A percentile compares a stretch with the other conserved stretches of the same genome.
Conservation (phyloP, 2,888 invertebrate species). For the Tinea trinotella region DNA sequence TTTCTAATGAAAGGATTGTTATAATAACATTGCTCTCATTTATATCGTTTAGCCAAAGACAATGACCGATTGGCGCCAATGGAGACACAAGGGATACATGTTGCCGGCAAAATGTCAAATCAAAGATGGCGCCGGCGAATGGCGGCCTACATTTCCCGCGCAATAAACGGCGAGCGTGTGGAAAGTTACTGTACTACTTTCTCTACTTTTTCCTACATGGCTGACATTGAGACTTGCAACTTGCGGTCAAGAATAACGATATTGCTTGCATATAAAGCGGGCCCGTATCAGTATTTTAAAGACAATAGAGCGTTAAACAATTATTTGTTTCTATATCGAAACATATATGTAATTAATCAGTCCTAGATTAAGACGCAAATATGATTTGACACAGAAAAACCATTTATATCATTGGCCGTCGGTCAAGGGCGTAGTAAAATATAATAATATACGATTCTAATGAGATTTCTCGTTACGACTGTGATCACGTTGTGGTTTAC, state of each 20-base stretch:
- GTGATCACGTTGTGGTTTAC: conserved; percentile 63
- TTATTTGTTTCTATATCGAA: neutral
- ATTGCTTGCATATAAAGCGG: neutral
- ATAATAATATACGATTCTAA: conserved; percentile 9
- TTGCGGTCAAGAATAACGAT: conserved; percentile 49
- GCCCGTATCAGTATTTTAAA: neutral
- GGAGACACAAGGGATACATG: conserved; percentile 23
- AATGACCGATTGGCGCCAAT: conserved; percentile 48
- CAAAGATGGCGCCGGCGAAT: conserved; percentile 47
- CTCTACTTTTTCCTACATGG: conserved; percentile 54
- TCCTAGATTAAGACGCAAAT: neutral
- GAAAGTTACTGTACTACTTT: conserved; percentile 72
- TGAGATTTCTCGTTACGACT: conserved; percentile 40
- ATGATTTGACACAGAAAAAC: neutral
- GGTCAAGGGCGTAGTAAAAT: neutral
- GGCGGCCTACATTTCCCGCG: conserved; percentile 65
- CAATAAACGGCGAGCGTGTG: conserved; percentile 57
- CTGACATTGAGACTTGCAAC: conserved; percentile 42
- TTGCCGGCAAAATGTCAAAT: conserved; percentile 41
- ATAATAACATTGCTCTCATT: neutral
- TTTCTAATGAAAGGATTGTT: neutral
- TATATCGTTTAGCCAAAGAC: conserved; percentile 29
- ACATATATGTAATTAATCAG: neutral
- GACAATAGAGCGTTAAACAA: too few species aligned
- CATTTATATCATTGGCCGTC: neutral